Evolutionary conservation across 2,888 invertebrate genomes (phyloP).

Genomic region (Andrena bucephala): DNA sequence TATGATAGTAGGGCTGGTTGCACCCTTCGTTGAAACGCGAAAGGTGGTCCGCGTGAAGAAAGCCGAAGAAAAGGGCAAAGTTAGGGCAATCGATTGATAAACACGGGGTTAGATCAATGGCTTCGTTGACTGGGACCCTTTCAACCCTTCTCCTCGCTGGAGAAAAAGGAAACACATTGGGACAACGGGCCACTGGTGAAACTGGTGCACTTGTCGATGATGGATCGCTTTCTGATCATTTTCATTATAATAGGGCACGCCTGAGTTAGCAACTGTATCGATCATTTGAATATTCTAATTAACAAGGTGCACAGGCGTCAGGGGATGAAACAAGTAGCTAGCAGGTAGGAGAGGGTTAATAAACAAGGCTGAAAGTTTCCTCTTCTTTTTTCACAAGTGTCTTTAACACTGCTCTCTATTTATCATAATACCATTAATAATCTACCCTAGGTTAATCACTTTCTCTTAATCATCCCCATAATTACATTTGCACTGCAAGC

Average conservation of each 20-base stretch:
- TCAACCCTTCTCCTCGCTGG: conserved; percentile 55
- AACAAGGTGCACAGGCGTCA: too few relatives aligned
- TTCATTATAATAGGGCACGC: conserved; percentile 35
- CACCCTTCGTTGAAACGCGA: conserved; percentile 44
- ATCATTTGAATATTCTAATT: conserved; percentile 11
- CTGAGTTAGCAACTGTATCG: neutral
- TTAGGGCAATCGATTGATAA: conserved; percentile 70
- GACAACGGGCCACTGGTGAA: neutral
- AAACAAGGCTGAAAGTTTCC: neutral
- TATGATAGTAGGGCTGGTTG: conserved; percentile 33
- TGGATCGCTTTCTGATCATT: conserved; percentile 47
- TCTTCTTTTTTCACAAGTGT: too few relatives aligned
- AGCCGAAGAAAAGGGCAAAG: conserved; percentile 51
- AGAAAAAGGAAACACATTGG: conserved; percentile 25
- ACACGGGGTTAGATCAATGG: conserved; percentile 62
- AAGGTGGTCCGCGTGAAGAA: conserved; percentile 30
- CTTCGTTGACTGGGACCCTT: conserved; percentile 40
- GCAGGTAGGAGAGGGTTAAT: too few relatives aligned
- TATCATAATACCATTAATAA: too few relatives aligned
- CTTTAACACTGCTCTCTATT: too few relatives aligned
- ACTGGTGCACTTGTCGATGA: conserved; percentile 55
- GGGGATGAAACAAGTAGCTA: too few relatives aligned
- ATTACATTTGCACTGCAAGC: neutral
- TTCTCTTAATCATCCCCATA: neutral
- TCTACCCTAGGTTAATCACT: too few relatives aligned